Base-by-base conservation (phyloP, 2,888 invertebrate species). In the Drosophila fulvimacula region DNA sequence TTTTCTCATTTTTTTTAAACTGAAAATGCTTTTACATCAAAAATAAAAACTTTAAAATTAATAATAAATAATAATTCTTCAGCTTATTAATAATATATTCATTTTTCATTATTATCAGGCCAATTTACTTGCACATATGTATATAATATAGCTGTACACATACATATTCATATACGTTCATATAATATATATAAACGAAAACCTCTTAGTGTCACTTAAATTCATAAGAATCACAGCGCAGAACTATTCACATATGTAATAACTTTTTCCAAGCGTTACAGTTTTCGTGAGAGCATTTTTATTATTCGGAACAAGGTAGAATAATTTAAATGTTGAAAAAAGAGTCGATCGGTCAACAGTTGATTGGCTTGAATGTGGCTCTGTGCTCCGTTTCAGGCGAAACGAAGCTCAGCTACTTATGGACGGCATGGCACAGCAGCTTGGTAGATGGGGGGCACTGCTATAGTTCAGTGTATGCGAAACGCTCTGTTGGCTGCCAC, bases 401-500 rank as follows among this genome's bases (percentile, higher is more conserved):
- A 42, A 41, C 32, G 55, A 32, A 32, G 41, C 27, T 41, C 5
- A 27, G 19, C 24, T 32, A 42, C n/a, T 32, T 24, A 36, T 11
- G 30, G 27, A 13, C 52, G 34, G 15, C 6, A 7, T 30, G 19
- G 30, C 36, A 49, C 36, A 24, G 24, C 42, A 19, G 30, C n/a
- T 13, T 13, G 19, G 19, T 5, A 17, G 30, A 5, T 32, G 10
- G 58, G 24, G 27, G 24, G 27, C 27, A 53, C 57, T 30, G 59
- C 48, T 67, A 32, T 48, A 60, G 60, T 56, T 59, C 44, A 30
- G 27, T 46, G 41, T 55, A 59, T 34, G 17, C 38, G 39, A 46
- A 60, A 69, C 39, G 63, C 56, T 69, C 44, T 34, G 48, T 21
- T 73, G 56, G 41, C 32, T 41, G 58, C 61, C 68, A n/a, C 41